Evolutionary conservation across 1,140 invertebrate species (phyloP).

Genomic region (Neelides sp.): DNA sequence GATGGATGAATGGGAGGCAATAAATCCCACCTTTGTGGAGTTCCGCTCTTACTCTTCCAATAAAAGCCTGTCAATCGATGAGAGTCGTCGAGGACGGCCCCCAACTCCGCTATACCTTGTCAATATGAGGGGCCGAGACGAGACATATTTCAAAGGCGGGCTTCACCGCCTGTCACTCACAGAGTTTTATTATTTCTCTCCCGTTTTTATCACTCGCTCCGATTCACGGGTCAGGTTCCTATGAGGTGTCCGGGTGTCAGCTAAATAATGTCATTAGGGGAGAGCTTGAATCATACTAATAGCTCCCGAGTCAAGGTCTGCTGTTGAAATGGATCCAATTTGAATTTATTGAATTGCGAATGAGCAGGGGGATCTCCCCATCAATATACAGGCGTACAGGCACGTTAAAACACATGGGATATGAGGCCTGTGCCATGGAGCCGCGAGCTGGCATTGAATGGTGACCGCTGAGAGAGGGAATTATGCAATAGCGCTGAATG

Average conservation of each 20-base stretch:
- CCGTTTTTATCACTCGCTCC: constrained; percentile 20
- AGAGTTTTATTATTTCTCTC: constrained; percentile 30
- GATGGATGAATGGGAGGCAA: constrained; percentile 22
- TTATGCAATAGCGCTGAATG: not conserved
- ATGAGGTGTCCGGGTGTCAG: too few species aligned
- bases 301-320: too few species aligned
- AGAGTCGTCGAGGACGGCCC: too few species aligned
- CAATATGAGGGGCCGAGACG: not conserved
- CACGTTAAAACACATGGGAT: not conserved
- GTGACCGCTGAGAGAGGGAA: not conserved
- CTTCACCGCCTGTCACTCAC: constrained; percentile 31
- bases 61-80: constrained; percentile 24
- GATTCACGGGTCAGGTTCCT: too few species aligned
- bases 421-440: not conserved
- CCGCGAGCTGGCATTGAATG: too few species aligned
- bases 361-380: too few species aligned
- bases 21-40: constrained; percentile 27
- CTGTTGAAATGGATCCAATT: constrained; percentile 24
- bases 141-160: not conserved
- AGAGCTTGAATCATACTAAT: too few species aligned
- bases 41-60: constrained; percentile 10
- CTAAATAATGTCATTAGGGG: too few species aligned
- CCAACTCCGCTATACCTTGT: not conserved
- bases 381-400: not conserved
- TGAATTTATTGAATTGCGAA: constrained; percentile 24